Evolutionary conservation across 2,888 invertebrate species (phyloP).

Genomic region (Miltochrista miniata): DNA sequence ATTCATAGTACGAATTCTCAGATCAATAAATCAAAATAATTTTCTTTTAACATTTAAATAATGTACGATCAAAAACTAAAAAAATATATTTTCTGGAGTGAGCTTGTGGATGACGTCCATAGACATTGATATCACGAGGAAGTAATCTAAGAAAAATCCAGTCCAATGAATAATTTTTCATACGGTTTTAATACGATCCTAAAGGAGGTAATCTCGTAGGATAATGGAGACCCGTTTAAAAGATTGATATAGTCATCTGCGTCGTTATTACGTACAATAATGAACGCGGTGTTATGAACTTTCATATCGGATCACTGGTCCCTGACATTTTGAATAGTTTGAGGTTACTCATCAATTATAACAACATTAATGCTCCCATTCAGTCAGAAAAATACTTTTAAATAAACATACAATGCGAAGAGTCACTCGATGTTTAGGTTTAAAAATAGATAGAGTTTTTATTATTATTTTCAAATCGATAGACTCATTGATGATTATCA

Average conservation of each 20-base stretch:
- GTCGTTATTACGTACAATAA: slow-evolving; percentile 73
- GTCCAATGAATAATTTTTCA: slow-evolving; percentile 34
- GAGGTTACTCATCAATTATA: slow-evolving; percentile 65
- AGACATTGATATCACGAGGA: slow-evolving; percentile 9
- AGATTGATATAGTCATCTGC: slow-evolving; percentile 77
- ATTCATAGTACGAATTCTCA: no score
- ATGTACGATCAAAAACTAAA: no score
- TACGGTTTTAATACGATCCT: slow-evolving; percentile 33
- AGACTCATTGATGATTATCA: no score
- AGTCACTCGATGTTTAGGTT: slow-evolving; percentile 4
- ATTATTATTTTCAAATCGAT: no score
- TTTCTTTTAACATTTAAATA: no score
- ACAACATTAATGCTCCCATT: slow-evolving; percentile 56
- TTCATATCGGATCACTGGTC: slow-evolving; percentile 65
- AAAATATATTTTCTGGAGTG: no score
- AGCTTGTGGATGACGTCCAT: neutral
- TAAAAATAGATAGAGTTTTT: slow-evolving; percentile 6
- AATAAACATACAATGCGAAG: slow-evolving; percentile 10
- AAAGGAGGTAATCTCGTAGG: slow-evolving; percentile 47
- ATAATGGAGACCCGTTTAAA: slow-evolving; percentile 61
- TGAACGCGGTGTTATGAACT: slow-evolving; percentile 78
- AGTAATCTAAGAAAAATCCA: slow-evolving; percentile 11
- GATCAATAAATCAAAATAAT: no score
- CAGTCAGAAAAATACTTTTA: slow-evolving; percentile 24
- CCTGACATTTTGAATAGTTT: slow-evolving; percentile 73